Percentiles rank a stretch among this genome's conserved stretches.
Conservation (phyloP, 2,113 vertebrate genomes). For the Leptobrachium ailaonicum region DNA sequence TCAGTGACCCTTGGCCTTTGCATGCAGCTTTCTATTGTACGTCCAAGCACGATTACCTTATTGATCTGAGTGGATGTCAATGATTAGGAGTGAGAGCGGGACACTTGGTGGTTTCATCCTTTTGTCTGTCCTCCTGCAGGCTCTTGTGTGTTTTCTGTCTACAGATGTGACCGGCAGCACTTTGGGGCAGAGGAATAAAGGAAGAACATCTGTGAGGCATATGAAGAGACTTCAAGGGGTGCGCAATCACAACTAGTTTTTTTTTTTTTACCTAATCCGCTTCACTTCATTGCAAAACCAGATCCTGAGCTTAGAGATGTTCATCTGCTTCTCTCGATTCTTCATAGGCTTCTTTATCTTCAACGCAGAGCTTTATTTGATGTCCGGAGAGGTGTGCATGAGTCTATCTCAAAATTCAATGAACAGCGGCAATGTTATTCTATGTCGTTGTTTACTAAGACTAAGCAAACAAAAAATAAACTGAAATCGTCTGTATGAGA, state of each 20-base stretch:
- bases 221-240: slow-evolving; percentile 1
- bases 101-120: slow-evolving; percentile 18
- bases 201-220: slow-evolving; percentile 30
- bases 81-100: slow-evolving; percentile 10
- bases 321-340: not conserved
- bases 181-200: slow-evolving; percentile 1
- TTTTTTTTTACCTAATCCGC: not conserved
- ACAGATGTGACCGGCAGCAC: slow-evolving; percentile 3
- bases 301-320: slow-evolving; percentile 8
- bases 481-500: no score
- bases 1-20: slow-evolving; percentile 71
- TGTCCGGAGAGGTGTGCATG: not conserved
- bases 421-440: no score
- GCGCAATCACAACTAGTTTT: slow-evolving; percentile 9
- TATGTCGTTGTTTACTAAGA: no score
- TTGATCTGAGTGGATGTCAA: slow-evolving; percentile 29
- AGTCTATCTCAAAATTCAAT: not conserved
- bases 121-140: slow-evolving; percentile 11
- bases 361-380: not conserved
- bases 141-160: slow-evolving; percentile 11
- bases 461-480: no score
- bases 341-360: no score
- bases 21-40: slow-evolving; percentile 65
- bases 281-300: not conserved
- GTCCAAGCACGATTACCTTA: slow-evolving; percentile 50